Evolutionary conservation across 2,888 invertebrate species (phyloP).

Genomic region (Pantelozetes paolii): DNA sequence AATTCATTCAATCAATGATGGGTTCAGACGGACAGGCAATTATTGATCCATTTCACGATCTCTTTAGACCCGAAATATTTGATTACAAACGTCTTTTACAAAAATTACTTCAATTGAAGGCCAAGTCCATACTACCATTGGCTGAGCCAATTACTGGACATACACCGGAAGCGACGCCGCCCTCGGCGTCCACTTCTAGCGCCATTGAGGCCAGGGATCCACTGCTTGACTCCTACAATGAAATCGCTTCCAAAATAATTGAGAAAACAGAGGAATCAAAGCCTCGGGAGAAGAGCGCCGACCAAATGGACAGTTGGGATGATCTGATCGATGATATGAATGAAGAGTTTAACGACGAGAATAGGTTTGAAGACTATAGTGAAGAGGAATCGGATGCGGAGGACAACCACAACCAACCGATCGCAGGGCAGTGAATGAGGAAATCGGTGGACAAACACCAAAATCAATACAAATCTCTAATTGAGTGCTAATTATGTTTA

Average conservation of each 20-base stretch:
- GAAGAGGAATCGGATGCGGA: too few relatives aligned
- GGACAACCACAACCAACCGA: too few relatives aligned
- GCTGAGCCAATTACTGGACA: not conserved
- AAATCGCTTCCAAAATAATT: not conserved
- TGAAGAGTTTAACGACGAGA: not conserved
- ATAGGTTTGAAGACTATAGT: too few relatives aligned
- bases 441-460: too few relatives aligned
- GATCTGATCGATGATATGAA: not conserved
- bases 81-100: constrained; percentile 50
- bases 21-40: constrained; percentile 54
- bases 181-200: too few relatives aligned
- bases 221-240: not conserved
- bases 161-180: not conserved
- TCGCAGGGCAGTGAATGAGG: too few relatives aligned
- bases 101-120: not conserved
- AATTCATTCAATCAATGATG: constrained; percentile 53
- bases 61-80: constrained; percentile 50
- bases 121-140: not conserved
- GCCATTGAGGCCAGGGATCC: not conserved
- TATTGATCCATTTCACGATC: constrained; percentile 55
- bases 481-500: too few relatives aligned
- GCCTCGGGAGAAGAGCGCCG: not conserved
- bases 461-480: too few relatives aligned
- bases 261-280: not conserved
- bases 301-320: not conserved